Evolutionary conservation across 2,113 vertebrate genomes (phyloP).

Genomic region (Petromus typicus): DNA sequence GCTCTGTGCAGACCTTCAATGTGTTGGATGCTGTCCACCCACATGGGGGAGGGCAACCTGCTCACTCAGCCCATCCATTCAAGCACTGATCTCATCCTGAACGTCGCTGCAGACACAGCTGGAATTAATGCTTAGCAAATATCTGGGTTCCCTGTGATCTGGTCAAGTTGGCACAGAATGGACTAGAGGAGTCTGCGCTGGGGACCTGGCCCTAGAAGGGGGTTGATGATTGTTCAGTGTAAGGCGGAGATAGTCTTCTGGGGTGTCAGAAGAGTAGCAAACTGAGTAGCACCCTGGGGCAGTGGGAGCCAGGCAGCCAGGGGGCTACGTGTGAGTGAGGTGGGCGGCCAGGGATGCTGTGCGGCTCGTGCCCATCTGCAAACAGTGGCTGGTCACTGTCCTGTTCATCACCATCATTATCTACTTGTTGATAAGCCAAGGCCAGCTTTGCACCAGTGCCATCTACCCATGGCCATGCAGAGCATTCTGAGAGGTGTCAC

Average conservation of each 20-base stretch:
- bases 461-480: background rate
- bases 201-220: background rate
- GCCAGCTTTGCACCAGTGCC: background rate
- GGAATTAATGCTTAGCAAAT: background rate
- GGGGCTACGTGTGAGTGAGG: background rate
- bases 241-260: background rate
- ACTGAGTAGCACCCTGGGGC: background rate
- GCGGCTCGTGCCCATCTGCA: background rate
- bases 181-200: too few relatives aligned
- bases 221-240: fast-evolving
- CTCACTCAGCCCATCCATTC: background rate
- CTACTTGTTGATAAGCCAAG: background rate
- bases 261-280: background rate
- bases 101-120: background rate
- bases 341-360: background rate
- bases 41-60: background rate
- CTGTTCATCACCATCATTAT: background rate
- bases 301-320: background rate
- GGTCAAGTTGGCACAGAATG: background rate
- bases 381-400: fast-evolving
- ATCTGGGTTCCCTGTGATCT: background rate
- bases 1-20: background rate
- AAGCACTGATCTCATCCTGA: background rate
- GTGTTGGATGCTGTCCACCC: background rate
- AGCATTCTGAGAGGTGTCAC: background rate